Conservation (phyloP, 2,797 vertebrate genomes). For the Pangasius macronema region DNA sequence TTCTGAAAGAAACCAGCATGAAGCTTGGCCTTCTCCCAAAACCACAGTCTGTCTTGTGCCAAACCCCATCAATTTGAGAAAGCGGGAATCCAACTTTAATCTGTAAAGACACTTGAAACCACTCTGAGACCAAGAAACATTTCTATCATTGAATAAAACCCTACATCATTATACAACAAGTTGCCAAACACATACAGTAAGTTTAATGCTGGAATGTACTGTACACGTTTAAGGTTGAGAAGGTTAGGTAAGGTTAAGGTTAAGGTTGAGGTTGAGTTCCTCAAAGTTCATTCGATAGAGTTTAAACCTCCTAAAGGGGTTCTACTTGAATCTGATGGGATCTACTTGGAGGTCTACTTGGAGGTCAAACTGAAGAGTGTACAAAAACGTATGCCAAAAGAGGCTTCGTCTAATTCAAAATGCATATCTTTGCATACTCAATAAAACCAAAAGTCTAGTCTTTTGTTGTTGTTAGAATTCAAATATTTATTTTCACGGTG, state of each 20-base stretch:
- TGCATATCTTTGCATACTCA: neutral
- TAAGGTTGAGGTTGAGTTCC: too few relatives aligned
- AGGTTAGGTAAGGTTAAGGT: too few relatives aligned
- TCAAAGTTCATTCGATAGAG: neutral
- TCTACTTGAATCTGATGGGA: neutral
- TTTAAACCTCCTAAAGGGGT: neutral
- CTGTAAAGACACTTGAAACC: slow-evolving; percentile 31
- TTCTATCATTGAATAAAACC: slow-evolving; percentile 20
- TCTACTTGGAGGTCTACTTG: neutral
- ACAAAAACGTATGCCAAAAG: neutral
- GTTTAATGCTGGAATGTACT: slow-evolving; percentile 25
- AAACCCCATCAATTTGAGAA: slow-evolving; percentile 38
- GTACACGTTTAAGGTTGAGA: neutral
- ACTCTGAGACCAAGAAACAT: slow-evolving; percentile 26
- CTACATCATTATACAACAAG: slow-evolving; percentile 28
- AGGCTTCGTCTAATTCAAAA: neutral
- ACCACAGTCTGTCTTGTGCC: slow-evolving; percentile 29
- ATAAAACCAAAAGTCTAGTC: neutral
- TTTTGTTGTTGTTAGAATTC: neutral
- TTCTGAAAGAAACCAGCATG: slow-evolving; percentile 36
- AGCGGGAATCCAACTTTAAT: slow-evolving; percentile 47
- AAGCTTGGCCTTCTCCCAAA: slow-evolving; percentile 42
- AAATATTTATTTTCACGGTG: neutral
- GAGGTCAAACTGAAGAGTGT: neutral
- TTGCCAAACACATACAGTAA: slow-evolving; percentile 29